Percentiles rank a stretch among this genome's conserved stretches.
These are phyloP conservation scores for Cossypha caffra DNA, from an alignment of 2,797 vertebrate species.

Conservation along the genomic window DNA sequence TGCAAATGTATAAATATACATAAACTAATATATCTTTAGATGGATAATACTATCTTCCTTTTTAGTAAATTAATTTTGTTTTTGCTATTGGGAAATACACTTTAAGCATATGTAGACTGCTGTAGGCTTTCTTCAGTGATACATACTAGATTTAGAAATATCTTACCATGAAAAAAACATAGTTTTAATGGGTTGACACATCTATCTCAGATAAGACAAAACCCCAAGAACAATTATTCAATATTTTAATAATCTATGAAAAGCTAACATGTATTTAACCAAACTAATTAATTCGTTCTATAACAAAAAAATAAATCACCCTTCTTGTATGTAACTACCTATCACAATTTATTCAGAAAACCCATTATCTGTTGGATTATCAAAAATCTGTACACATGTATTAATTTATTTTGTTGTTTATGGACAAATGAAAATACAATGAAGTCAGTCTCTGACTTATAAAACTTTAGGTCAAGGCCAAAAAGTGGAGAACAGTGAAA, in stretches of 20 bases:
- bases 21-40: not conserved
- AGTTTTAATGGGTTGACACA: not conserved
- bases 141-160: not conserved
- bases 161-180: not conserved
- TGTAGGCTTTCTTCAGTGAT: not conserved
- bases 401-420: not conserved
- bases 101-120: not conserved
- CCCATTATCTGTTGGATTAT: not conserved
- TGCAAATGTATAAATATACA: not conserved
- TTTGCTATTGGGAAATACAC: not conserved
- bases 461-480: not conserved
- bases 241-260: not conserved
- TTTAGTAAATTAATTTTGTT: not conserved
- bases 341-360: not conserved
- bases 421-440: not conserved
- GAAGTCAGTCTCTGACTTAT: slow-evolving; percentile 2
- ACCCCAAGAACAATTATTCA: not conserved
- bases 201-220: not conserved
- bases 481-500: not conserved
- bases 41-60: slow-evolving; percentile 39
- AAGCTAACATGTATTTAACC: not conserved
- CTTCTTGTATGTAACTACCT: not conserved
- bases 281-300: not conserved
- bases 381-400: not conserved
- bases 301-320: not conserved